Evolutionary conservation across 2,888 invertebrate genomes (phyloP), one percentile per base, ranked within the genome.

Genomic region (Acleris holmiana): DNA sequence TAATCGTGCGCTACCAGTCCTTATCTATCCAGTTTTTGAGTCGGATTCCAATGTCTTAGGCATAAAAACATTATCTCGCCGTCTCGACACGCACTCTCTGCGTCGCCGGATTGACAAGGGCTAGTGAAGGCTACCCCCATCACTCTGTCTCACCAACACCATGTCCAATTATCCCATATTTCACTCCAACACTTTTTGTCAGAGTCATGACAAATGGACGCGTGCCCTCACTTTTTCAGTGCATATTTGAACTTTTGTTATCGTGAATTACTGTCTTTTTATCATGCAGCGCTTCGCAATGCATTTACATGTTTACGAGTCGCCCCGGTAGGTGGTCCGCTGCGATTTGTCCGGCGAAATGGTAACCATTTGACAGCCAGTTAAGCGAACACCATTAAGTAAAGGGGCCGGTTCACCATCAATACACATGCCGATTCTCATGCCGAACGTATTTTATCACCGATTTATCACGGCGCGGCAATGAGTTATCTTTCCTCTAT

Each of bases 281-380:
- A 82, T 84, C 84, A 80, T 75, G 73, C 75, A 75, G 72, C 75
- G 73, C 76, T 77, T 72, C 72, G 69, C 75, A 75, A 86, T 86
- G 86, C 80, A 88, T 89, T 87, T 84, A 82, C 87, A 88, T 88
- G 83, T 88, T 88, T 88, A 89, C 84, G 86, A 85, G 80, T 74
- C 71, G 73, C 74, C 87, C 70, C 88, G 64, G 88, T 82, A 79
- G 90, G 91, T 88, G 91, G 91, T 85, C 90, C 71, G 71, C 69
- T 68, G 82, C 84, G 84, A 89, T 90, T 88, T 88, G 89, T 89
- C 80, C 80, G 68, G 79, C 75, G 75, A 79, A 85, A 84, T 85
- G 81, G 83, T 83, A 76, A 83, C 81, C 82, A 76, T 79, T 77
- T 85, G 88, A 87, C 88, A 86, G 85, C 75, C 80, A 84, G 80